phyloP scores from a whole-genome alignment of 2,797 vertebrate species.

The Mionectes olivaceus region DNA sequence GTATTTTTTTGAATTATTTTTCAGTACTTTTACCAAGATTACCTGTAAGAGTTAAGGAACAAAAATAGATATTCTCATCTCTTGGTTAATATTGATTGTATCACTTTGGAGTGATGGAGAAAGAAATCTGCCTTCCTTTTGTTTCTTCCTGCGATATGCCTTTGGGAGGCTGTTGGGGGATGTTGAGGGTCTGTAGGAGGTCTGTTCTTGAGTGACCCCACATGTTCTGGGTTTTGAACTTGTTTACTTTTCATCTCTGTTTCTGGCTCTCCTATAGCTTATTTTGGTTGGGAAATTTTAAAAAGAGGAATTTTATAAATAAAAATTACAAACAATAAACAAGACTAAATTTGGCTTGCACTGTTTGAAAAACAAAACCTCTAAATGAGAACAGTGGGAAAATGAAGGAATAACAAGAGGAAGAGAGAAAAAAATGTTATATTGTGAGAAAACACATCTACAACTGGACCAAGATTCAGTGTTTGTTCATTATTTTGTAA shows the following conservation, averaged over 20 bases:
- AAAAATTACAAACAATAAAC: background rate
- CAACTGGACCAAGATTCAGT: background rate
- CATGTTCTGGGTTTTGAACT: background rate
- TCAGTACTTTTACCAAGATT: background rate
- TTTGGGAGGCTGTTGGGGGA: background rate
- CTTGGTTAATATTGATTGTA: fast-evolving
- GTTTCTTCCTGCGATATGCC: fast-evolving
- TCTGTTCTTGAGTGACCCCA: background rate
- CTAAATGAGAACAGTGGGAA: background rate
- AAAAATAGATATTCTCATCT: background rate
- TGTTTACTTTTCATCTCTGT: background rate
- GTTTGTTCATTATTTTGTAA: background rate
- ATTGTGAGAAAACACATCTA: background rate
- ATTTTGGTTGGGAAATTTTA: background rate
- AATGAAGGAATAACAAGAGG: background rate
- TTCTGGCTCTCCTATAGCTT: background rate
- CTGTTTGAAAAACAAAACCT: background rate
- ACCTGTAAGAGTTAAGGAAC: background rate
- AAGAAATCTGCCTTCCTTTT: background rate
- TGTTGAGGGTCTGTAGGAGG: fast-evolving
- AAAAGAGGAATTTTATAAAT: background rate
- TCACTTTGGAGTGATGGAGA: background rate
- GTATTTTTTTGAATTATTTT: background rate
- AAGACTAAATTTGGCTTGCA: background rate
- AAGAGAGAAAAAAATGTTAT: background rate